Evolutionary conservation across 1,140 invertebrate species (phyloP), one percentile per base, ranked within the genome.

Genomic region (Sweltsa coloradensis): DNA sequence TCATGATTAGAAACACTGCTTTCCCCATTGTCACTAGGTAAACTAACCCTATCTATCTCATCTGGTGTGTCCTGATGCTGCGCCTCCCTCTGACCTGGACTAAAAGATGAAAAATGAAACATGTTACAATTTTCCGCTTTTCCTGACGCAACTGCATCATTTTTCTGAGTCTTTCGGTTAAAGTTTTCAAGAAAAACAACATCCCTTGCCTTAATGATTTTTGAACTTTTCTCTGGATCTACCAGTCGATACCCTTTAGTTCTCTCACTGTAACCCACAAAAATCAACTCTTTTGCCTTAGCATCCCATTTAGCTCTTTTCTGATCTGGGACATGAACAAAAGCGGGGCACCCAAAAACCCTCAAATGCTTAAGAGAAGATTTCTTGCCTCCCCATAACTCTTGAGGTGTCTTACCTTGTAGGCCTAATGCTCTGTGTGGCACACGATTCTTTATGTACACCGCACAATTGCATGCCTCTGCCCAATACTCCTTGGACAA

Each of bases 361-460:
- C 24, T 24, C 27, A 57, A 13, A 16, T 51, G 49, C 11, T 19
- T 34, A 2, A 53, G 19, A 27, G 50, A 23, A 6, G 49, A 45
- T 47, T 51, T 57, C 16, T 25, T 22, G 2, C 16, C 21, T 29
- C 14, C 23, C 51, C 51, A 51, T n/a, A 47, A n/a, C 34, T 50
- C 22, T 36, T 22, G 34, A 36, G 49, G 43, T 1, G 16, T 26
- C 5, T 25, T 39, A 23, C 43, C 40, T 14, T 22, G 9, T n/a
- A n/a, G n/a, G n/a, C 7, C 7, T 16, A 13, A 14, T 22, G 21
- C 11, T 9, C 22, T 39, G 16, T n/a, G 40, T 4, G 53, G 53
- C n/a, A 29, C 34, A 25, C 65, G 46, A 54, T 72, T 72, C 41
- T 56, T 52, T 16, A 70, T 27, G 53, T 71, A 72, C 3, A 54